Conservation (phyloP, 2,113 vertebrate species). For the Phalacrocorax brasilianus region DNA sequence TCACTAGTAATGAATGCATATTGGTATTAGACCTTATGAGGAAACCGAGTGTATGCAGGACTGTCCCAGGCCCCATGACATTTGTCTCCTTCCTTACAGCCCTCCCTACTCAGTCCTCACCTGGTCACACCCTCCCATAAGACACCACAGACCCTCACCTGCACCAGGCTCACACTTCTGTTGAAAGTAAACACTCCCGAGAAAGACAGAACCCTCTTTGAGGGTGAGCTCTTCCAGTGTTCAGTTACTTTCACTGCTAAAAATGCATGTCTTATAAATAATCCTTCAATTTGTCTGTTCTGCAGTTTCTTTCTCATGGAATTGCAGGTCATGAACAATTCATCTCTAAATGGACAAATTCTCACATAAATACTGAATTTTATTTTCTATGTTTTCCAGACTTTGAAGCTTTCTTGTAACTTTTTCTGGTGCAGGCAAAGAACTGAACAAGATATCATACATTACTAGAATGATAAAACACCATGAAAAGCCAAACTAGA, state of each 20-base stretch:
- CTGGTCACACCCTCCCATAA: neutral
- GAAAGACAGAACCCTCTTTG: neutral
- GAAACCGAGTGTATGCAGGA: neutral
- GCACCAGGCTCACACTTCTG: neutral
- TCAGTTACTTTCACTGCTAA: neutral
- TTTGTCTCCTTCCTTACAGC: neutral
- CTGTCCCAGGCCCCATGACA: neutral
- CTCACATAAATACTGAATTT: neutral
- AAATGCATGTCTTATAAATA: neutral
- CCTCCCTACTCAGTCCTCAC: neutral
- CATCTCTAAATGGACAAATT: neutral
- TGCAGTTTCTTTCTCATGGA: neutral
- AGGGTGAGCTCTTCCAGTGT: neutral
- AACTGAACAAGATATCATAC: neutral
- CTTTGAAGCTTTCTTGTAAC: neutral
- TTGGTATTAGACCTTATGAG: neutral
- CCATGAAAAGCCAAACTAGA: neutral
- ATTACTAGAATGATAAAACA: neutral
- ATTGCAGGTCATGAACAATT: neutral
- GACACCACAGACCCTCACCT: neutral
- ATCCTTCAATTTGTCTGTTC: neutral
- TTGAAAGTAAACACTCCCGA: neutral
- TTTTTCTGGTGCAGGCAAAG: neutral
- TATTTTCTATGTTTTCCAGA: neutral
- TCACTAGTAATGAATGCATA: neutral